These are phyloP conservation scores for Himalopsyche tibetana DNA, from an alignment of 2,888 invertebrate species.

Conservation along the genomic window DNA sequence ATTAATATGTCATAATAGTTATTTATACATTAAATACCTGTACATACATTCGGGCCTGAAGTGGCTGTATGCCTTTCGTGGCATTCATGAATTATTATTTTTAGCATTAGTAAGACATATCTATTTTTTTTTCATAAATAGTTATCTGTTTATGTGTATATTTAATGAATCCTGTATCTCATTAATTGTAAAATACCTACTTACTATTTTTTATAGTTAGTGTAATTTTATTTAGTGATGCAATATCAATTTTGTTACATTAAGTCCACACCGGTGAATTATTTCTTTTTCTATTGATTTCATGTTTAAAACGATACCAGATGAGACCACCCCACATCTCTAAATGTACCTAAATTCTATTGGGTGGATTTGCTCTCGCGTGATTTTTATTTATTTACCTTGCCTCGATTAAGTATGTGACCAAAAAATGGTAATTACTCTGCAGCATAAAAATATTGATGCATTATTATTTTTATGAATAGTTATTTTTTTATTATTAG, in stretches of 20 bases:
- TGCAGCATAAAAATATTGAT: not conserved
- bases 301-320: not conserved
- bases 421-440: not conserved
- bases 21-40: slow-evolving; percentile 18
- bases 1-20: not conserved
- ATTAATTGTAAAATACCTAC: slow-evolving; percentile 10
- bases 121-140: slow-evolving; percentile 7
- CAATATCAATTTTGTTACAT: slow-evolving; percentile 7
- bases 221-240: slow-evolving; percentile 10
- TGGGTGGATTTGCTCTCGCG: not conserved
- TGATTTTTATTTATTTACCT: not conserved
- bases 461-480: slow-evolving; percentile 4
- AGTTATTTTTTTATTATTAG: not conserved
- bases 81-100: not conserved
- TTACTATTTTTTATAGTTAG: slow-evolving; percentile 18
- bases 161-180: slow-evolving; percentile 3
- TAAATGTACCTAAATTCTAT: not conserved
- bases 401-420: not conserved
- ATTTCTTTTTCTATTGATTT: not conserved
- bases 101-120: slow-evolving; percentile 4
- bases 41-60: not conserved
- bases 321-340: not conserved
- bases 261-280: not conserved
- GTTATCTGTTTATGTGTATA: slow-evolving; percentile 12
- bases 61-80: not conserved